A percentile compares a stretch with the other conserved stretches of the same genome.
Evolutionary conservation across 2,797 vertebrate genomes (phyloP).

Genomic region (Pagetopsis macropterus): DNA sequence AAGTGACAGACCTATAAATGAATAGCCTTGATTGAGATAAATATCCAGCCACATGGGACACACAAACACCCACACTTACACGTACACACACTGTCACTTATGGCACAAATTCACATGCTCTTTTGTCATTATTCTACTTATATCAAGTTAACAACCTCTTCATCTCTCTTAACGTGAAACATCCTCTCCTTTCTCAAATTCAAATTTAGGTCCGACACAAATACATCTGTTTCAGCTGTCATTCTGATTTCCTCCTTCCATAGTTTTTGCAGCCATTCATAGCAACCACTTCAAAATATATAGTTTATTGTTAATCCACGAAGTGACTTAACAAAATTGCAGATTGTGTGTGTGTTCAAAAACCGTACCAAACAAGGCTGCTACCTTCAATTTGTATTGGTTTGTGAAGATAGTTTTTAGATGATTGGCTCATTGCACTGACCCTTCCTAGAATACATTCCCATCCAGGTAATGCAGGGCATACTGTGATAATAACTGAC

Average conservation of each 20-base stretch:
- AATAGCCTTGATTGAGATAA: slow-evolving; percentile 60
- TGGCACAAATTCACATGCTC: slow-evolving; percentile 14
- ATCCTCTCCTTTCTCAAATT: slow-evolving; percentile 18
- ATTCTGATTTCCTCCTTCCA: background rate
- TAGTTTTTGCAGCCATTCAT: background rate
- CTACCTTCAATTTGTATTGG: background rate
- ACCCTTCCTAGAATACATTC: background rate
- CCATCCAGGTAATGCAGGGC: background rate
- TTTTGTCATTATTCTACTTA: slow-evolving; percentile 25
- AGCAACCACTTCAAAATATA: background rate
- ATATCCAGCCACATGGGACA: slow-evolving; percentile 50
- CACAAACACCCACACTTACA: slow-evolving; percentile 4
- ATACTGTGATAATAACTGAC: slow-evolving; percentile 12
- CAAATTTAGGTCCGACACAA: slow-evolving; percentile 16
- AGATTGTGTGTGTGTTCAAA: background rate
- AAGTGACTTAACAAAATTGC: slow-evolving; percentile 8
- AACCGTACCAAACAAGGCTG: background rate
- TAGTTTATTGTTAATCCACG: background rate
- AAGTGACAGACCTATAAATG: slow-evolving; percentile 66
- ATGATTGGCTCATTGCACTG: slow-evolving; percentile 7
- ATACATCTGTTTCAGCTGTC: background rate
- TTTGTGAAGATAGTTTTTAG: background rate
- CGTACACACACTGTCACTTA: slow-evolving; percentile 7
- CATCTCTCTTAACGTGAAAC: slow-evolving; percentile 19
- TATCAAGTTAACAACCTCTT: slow-evolving; percentile 30